Percentiles rank a stretch among this genome's conserved stretches.
Evolutionary conservation across 2,888 invertebrate species (phyloP).

Genomic region (Tricholauxania praeusta): DNA sequence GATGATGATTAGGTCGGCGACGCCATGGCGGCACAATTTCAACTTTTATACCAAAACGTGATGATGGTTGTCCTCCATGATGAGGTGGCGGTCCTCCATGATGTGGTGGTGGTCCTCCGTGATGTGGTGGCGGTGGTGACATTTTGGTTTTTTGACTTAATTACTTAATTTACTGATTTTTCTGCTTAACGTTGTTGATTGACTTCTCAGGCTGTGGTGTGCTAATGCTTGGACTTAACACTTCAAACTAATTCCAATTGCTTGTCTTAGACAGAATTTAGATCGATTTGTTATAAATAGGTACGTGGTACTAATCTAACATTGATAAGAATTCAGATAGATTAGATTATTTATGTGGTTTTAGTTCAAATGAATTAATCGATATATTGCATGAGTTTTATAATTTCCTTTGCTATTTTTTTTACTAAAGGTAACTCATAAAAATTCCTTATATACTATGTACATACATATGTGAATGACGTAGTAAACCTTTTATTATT

Average conservation of each 20-base stretch:
- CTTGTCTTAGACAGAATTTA: background rate
- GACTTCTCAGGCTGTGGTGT: background rate
- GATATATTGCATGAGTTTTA: no score
- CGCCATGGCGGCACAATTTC: conserved; percentile 21
- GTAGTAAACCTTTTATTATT: no score
- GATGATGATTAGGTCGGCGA: conserved; percentile 29
- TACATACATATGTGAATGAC: no score
- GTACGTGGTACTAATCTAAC: background rate
- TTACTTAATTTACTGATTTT: background rate
- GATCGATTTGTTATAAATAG: background rate
- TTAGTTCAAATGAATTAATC: no score
- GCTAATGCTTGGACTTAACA: background rate
- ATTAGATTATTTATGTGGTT: no score
- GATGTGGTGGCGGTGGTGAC: conserved; percentile 32
- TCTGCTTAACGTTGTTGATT: background rate
- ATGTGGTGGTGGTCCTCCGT: conserved; percentile 5
- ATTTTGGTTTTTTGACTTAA: conserved; percentile 17
- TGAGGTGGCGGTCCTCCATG: background rate
- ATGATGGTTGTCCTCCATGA: background rate
- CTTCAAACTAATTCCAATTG: background rate
- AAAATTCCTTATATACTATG: no score
- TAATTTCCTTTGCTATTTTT: no score
- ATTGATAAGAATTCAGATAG: background rate
- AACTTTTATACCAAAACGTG: conserved; percentile 9
- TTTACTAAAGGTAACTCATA: no score